phyloP scores from a whole-genome alignment of 35 echinoderm and acorn worm genomes.

The Chiridota heheva region DNA sequence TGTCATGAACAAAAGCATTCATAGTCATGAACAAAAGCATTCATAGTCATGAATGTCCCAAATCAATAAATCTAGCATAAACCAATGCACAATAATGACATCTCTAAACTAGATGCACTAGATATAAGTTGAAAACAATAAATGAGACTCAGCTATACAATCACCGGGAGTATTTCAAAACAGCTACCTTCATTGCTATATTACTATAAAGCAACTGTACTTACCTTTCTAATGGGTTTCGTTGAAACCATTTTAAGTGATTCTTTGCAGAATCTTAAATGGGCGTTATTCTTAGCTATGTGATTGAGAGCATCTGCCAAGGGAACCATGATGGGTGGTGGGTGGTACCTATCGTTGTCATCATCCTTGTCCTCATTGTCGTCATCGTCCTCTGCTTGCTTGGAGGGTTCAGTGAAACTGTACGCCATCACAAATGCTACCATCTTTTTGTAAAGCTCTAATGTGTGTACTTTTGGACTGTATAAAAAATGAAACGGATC shows the following conservation, averaged over 20 bases:
- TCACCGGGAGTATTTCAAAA: too few relatives aligned
- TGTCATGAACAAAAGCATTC: too few relatives aligned
- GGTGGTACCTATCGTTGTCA: slow-evolving; percentile 22
- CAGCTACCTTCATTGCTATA: too few relatives aligned
- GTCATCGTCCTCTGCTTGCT: slow-evolving; percentile 12
- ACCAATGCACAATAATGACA: too few relatives aligned
- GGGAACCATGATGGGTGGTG: slow-evolving; percentile 88
- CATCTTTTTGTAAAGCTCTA: slow-evolving; percentile 94
- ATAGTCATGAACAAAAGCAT: too few relatives aligned
- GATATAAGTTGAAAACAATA: too few relatives aligned
- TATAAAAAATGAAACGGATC: background rate
- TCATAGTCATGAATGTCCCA: too few relatives aligned
- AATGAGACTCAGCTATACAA: too few relatives aligned
- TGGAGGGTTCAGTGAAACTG: slow-evolving; percentile 83
- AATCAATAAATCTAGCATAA: too few relatives aligned
- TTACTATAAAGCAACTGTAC: too few relatives aligned
- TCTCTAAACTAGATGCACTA: too few relatives aligned
- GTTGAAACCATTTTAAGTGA: slow-evolving; percentile 83
- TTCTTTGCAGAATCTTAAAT: slow-evolving; percentile 74
- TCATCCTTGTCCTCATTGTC: slow-evolving; percentile 43
- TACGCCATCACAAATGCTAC: slow-evolving; percentile 98
- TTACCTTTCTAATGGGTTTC: slow-evolving; percentile 77
- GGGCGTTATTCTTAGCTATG: slow-evolving; percentile 87
- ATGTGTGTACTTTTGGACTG: slow-evolving; percentile 72
- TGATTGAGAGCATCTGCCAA: slow-evolving; percentile 94